Evolutionary conservation across 2,113 vertebrate genomes (phyloP).

Genomic region (Petromus typicus): DNA sequence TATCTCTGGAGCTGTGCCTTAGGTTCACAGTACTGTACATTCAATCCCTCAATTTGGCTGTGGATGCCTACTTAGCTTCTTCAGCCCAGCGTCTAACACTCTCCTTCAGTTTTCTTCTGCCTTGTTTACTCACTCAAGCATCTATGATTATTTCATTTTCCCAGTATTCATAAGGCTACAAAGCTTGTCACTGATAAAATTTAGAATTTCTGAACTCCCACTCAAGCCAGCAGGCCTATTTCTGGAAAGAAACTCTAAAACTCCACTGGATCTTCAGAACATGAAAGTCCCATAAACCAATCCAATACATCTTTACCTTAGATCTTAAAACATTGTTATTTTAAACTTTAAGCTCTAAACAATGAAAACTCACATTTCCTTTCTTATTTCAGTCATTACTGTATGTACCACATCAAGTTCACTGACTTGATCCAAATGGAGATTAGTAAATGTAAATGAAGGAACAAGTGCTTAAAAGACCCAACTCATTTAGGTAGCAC

Average conservation of each 20-base stretch:
- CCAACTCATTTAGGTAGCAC: background rate
- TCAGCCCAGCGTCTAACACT: background rate
- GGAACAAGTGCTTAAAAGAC: background rate
- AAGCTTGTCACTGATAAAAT: background rate
- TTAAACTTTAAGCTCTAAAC: background rate
- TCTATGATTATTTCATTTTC: background rate
- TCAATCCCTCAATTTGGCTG: background rate
- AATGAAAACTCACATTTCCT: background rate
- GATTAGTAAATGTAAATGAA: background rate
- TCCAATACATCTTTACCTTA: background rate
- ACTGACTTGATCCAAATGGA: background rate
- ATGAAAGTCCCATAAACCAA: background rate
- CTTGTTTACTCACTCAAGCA: background rate
- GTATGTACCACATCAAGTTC: background rate
- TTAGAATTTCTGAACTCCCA: background rate
- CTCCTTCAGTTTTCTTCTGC: background rate
- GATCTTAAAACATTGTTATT: background rate
- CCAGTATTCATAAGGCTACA: background rate
- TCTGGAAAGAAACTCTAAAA: constrained; percentile 4
- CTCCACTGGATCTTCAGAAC: background rate
- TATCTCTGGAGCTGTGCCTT: background rate
- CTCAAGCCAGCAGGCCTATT: background rate
- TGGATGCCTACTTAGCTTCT: background rate
- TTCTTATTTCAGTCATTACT: background rate
- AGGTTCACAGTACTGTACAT: background rate